Conservation (phyloP, 1,140 invertebrate species). For the Helicoverpa armigera region DNA sequence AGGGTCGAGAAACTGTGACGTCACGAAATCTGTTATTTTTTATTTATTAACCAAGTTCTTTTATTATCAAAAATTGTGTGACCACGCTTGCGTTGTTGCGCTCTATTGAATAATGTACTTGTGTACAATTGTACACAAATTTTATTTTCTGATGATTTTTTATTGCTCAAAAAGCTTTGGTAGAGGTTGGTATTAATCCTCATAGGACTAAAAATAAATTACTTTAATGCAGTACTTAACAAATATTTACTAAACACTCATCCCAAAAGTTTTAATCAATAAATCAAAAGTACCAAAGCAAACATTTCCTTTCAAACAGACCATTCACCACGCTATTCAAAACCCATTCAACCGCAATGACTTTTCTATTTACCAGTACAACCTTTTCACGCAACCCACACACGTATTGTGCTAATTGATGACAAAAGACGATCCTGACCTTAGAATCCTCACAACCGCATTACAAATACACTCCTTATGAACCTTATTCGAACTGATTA, state of each 20-base stretch:
- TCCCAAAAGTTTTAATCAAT: too few relatives aligned
- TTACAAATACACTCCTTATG: constrained; percentile 6
- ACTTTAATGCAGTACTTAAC: too few relatives aligned
- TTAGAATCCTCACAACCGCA: constrained; percentile 53
- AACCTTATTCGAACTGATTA: constrained; percentile 43
- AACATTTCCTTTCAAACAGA: not conserved
- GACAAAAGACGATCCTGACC: constrained; percentile 62
- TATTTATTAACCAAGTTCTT: too few relatives aligned
- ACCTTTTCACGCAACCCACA: constrained; percentile 62
- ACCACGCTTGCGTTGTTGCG: constrained; percentile 23
- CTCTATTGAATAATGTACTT: constrained; percentile 37
- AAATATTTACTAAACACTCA: too few relatives aligned
- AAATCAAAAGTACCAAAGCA: too few relatives aligned
- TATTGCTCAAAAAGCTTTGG: too few relatives aligned
- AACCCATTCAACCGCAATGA: not conserved
- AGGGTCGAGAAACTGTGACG: constrained; percentile 52
- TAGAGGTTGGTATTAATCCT: too few relatives aligned
- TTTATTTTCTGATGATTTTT: too few relatives aligned
- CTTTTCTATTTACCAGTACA: constrained; percentile 40
- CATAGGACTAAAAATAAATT: too few relatives aligned
- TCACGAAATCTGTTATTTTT: constrained; percentile 48
- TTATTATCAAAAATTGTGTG: constrained; percentile 35
- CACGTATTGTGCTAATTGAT: constrained; percentile 67
- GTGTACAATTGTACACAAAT: not conserved
- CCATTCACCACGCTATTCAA: not conserved